Conservation (phyloP, 2,888 invertebrate genomes). For the Emmelina monodactyla region DNA sequence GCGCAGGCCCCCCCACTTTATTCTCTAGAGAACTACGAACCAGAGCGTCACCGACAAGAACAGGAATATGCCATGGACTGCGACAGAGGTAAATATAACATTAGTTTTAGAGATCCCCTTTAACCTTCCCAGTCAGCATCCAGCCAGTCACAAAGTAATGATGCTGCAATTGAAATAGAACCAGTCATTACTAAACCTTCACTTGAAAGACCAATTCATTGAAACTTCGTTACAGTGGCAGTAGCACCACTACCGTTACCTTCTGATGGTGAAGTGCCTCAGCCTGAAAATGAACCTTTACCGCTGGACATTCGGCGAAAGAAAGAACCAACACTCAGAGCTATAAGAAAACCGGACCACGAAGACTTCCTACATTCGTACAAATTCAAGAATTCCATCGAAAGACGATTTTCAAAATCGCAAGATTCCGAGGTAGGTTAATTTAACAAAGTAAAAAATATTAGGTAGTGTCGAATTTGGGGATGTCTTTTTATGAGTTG, state of each 20-base stretch:
- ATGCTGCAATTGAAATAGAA: no score
- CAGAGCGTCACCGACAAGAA: slow-evolving; percentile 21
- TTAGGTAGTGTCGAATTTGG: no score
- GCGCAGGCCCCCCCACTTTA: slow-evolving; percentile 35
- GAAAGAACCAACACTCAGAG: slow-evolving; percentile 35
- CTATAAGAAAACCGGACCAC: slow-evolving; percentile 49
- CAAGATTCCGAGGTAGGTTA: slow-evolving; percentile 55
- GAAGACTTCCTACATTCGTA: slow-evolving; percentile 72
- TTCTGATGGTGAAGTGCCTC: no score
- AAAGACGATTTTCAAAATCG: slow-evolving; percentile 79
- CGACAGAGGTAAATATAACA: slow-evolving; percentile 33
- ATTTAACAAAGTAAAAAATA: no score
- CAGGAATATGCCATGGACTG: slow-evolving; percentile 40
- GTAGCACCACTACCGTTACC: slow-evolving; percentile 22
- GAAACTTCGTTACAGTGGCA: slow-evolving; percentile 15
- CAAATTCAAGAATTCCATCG: slow-evolving; percentile 95
- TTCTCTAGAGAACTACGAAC: slow-evolving; percentile 27
- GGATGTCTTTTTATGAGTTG: no score
- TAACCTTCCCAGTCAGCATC: no score
- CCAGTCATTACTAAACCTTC: no score
- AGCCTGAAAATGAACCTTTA: slow-evolving; percentile 22
- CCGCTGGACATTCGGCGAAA: slow-evolving; percentile 34
- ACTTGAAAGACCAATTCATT: no score
- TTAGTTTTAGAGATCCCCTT: no score
- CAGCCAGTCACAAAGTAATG: no score